Conservation (phyloP, 2,888 invertebrate species). For the Entomobrya proxima region DNA sequence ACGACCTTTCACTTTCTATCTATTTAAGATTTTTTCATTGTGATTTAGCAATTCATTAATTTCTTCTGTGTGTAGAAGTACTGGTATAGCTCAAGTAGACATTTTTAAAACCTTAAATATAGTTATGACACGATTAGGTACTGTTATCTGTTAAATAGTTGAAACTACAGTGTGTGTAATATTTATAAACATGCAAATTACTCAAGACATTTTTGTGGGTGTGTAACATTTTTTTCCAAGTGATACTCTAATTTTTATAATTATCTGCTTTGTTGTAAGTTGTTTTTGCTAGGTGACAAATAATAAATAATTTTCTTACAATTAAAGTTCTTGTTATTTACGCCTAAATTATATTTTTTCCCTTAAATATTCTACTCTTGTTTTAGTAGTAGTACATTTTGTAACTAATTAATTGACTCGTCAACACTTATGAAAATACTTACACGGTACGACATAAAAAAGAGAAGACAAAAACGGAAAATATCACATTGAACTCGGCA, state of each 20-base stretch:
- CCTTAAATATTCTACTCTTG: neutral
- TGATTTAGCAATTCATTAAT: neutral
- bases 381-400: neutral
- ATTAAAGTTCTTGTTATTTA: neutral
- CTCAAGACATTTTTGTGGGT: slow-evolving; percentile 7
- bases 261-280: slow-evolving; percentile 4
- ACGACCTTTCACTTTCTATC: neutral
- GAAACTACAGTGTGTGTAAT: too few species aligned
- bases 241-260: neutral
- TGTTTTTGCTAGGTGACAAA: slow-evolving; percentile 16
- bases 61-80: neutral
- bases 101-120: neutral
- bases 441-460: slow-evolving; percentile 62
- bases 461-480: slow-evolving; percentile 60
- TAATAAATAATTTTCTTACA: slow-evolving; percentile 28
- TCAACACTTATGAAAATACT: slow-evolving; percentile 65
- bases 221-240: neutral
- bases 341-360: neutral
- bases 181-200: slow-evolving; percentile 40
- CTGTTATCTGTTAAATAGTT: slow-evolving; percentile 39
- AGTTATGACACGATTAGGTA: slow-evolving; percentile 30
- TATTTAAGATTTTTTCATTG: slow-evolving; percentile 8
- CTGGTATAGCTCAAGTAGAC: slow-evolving; percentile 10
- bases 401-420: slow-evolving; percentile 56
- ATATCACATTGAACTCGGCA: slow-evolving; percentile 71